A percentile compares a stretch with the other conserved stretches of the same genome.
These are phyloP conservation scores for Clytia hemisphaerica DNA, from an alignment of 30 jellyfish, hydroid and myxozoan genomes.

Conservation along the genomic window DNA sequence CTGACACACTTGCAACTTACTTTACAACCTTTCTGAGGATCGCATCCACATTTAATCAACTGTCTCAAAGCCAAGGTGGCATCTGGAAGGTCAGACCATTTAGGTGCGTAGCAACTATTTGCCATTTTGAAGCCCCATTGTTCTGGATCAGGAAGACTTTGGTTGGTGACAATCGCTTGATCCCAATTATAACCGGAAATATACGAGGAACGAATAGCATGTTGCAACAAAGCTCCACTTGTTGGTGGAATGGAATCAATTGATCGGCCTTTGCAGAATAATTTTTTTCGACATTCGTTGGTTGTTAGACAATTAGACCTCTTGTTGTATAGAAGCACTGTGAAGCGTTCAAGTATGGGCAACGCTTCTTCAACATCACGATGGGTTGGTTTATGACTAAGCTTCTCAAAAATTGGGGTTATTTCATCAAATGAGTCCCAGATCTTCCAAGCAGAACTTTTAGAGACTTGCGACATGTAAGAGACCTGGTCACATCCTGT, in stretches of 20 bases:
- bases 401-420: background rate
- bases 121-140: slow-evolving; percentile 1
- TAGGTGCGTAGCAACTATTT: background rate
- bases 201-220: background rate
- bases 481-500: slow-evolving; percentile 5
- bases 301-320: slow-evolving; percentile 2
- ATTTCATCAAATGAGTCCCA: background rate
- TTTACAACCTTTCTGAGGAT: slow-evolving; percentile 2
- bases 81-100: background rate
- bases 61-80: background rate
- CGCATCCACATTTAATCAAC: slow-evolving; percentile 2
- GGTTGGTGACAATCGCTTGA: background rate
- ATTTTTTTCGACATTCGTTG: background rate
- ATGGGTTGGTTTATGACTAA: background rate
- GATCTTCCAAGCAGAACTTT: slow-evolving; percentile 1
- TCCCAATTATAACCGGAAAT: slow-evolving; percentile 2
- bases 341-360: background rate
- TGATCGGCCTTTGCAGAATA: slow-evolving; percentile 2
- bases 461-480: background rate
- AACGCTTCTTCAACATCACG: background rate
- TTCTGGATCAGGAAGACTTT: background rate
- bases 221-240: background rate
- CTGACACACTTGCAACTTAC: background rate
- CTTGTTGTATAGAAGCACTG: background rate
- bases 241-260: background rate